phyloP scores from a whole-genome alignment of 1,140 invertebrate genomes.

The Melitaea cinxia region DNA sequence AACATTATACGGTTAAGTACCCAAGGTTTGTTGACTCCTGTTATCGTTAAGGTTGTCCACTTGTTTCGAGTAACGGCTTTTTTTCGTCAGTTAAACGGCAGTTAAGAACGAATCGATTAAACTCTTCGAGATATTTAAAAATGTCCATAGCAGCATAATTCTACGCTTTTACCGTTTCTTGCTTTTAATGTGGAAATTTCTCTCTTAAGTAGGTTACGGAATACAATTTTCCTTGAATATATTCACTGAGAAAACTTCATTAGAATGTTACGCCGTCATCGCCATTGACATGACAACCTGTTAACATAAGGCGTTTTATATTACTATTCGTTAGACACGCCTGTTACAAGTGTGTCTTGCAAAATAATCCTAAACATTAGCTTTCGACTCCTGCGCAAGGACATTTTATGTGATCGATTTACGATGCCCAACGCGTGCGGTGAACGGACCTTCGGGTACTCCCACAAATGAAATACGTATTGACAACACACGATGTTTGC shows the following conservation, averaged over 20 bases:
- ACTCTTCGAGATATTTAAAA: background rate
- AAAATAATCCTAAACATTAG: constrained; percentile 61
- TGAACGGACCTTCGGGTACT: constrained; percentile 13
- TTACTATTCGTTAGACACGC: constrained; percentile 53
- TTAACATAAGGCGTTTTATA: constrained; percentile 14
- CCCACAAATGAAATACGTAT: background rate
- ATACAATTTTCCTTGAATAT: constrained; percentile 19
- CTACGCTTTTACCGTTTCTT: constrained; percentile 4
- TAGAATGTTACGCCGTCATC: constrained; percentile 1
- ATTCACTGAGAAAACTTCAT: constrained; percentile 23
- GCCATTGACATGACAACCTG: constrained; percentile 25
- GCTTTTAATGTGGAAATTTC: background rate
- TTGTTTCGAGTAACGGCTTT: constrained; percentile 24
- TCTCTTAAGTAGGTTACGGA: background rate
- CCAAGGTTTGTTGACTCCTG: constrained; percentile 55
- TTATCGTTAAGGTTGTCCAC: constrained; percentile 26
- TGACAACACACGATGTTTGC: background rate
- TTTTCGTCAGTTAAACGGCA: constrained; percentile 17
- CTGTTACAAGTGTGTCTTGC: constrained; percentile 58
- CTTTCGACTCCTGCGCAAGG: constrained; percentile 67
- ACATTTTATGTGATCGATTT: constrained; percentile 50
- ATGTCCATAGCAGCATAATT: background rate
- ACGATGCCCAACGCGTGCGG: constrained; percentile 37
- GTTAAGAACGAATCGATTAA: constrained; percentile 16
- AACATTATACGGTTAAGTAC: constrained; percentile 62